Base-by-base conservation (phyloP, 2,113 vertebrate genomes). In the Cyphomyrus discorhynchus region DNA sequence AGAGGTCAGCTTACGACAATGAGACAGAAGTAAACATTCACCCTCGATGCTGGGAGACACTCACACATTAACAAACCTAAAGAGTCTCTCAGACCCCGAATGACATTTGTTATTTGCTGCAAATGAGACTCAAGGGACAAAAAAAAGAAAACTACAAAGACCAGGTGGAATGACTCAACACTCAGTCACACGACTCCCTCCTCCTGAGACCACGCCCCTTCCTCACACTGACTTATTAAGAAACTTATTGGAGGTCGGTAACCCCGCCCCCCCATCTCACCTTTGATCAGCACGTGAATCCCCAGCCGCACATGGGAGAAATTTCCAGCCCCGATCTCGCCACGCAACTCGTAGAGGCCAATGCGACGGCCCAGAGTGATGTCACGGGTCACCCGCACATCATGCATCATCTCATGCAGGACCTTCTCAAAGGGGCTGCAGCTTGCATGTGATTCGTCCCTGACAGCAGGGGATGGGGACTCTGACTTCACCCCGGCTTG, bases 241-340 rank as follows among this genome's bases (percentile, higher is more conserved):
- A 66, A 27, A n/a, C n/a, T 66, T 66, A 7, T 24, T 6, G 35
- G 27, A 74, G 27, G 31, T 80, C 15, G 19, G 31, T 39, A 80
- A 80, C 31, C 74, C 13, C 15, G 4, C 74, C 13, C 19, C 19
- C 82, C 39, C 31, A 8, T n/a, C 93, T 93, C 91, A 96, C 96
- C 96, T 94, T 95, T 96, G 84, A 95, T 96, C 92, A 96, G 89
- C 89, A 93, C 93, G 77, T 96, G 96, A 87, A 96, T 94, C 46
- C 95, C 95, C 82, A 96, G 88, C 90, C 93, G 93, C 90, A 96
- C 96, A 46, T 95, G 92, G 66, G 96, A 96, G 91, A 96, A 96
- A 93, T 96, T 96, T 11, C 96, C 96, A 0, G 90, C 92, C 62
- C 96, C 95, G 0, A 96, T 95, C 90, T 94, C 93, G 46, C 95